Base-by-base conservation (phyloP, 2,113 vertebrate species). In the Caranx melampygus region DNA sequence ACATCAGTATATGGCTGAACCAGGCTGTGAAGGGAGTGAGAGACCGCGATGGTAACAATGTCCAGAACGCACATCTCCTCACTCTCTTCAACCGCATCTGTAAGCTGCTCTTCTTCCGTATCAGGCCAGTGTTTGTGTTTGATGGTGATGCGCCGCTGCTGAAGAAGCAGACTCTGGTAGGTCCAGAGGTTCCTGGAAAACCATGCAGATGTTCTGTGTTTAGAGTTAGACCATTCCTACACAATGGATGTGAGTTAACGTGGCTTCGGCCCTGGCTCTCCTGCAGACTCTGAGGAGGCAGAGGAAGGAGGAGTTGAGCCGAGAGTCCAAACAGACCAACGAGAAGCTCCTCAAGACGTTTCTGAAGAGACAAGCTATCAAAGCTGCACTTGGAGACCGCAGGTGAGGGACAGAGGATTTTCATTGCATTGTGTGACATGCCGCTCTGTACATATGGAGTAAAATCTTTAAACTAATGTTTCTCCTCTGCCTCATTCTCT, bases 1-100 rank as follows among this genome's bases (percentile, higher is more conserved):
- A 99, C 91, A 98, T 99, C 86, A 99, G 98, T 78, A 99, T 99
- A 91, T 99, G 98, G 98, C 91, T 99, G 83, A 99, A 99, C 91
- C 98, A 99, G 87, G 98, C 98, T 0, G 94, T 99, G 57, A 99
- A 98, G 89, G 98, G 98, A 5, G 96, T 95, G 65, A 95, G 98
- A 49, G 98, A 97, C 84, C 94, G 83, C 5, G 93, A 96, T 0
- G 97, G 98, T 26, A 94, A 95, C 84, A 90, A 95, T 0, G 78
- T 98, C 16, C 95, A 95, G 54, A 98, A 98, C 35, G 97, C 98
- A 58, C 98, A 99, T 76, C 97, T 99, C 51, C 96, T 99, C 85
- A 99, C 96, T 3, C 92, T 99, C 60, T 99, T 99, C 67, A 92
- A 97, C 76, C 97, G 98, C 1, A 94, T 99, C 84, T 99, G 98